Percentiles rank a stretch among this genome's conserved stretches.
Conservation (phyloP, 2,113 vertebrate species). For the Amblyornis subalaris region DNA sequence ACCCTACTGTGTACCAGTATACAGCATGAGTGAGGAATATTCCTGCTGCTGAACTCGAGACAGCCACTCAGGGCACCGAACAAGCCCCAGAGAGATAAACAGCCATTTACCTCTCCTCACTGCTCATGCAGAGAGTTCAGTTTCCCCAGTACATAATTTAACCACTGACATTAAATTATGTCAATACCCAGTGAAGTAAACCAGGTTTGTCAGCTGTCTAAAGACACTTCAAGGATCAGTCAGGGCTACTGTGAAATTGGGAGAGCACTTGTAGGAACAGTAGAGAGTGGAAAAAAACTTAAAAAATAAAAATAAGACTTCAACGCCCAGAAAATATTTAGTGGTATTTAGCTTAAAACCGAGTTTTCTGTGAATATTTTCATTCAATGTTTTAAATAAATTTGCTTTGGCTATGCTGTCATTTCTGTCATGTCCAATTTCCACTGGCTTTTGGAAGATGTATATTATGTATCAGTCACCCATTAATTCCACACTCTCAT, state of each 20-base stretch:
- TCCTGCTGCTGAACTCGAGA: not conserved
- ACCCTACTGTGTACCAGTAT: not conserved
- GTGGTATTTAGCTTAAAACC: not conserved
- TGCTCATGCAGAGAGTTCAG: not conserved
- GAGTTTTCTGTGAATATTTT: constrained; percentile 6
- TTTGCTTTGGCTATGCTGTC: not conserved
- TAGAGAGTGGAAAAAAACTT: not conserved
- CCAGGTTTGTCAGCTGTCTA: not conserved
- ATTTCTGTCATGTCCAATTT: constrained; percentile 12
- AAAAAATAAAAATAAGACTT: not conserved
- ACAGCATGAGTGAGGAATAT: not conserved
- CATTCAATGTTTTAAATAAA: not conserved
- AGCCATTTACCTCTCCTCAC: not conserved
- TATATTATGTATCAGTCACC: not conserved
- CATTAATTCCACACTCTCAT: not conserved
- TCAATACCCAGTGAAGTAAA: not conserved
- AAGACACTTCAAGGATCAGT: not conserved
- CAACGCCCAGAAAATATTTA: not conserved
- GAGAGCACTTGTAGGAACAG: not conserved
- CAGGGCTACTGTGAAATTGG: not conserved
- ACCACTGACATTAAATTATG: not conserved
- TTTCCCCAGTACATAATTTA: not conserved
- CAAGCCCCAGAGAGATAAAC: not conserved
- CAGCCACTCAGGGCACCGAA: not conserved
- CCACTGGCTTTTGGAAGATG: not conserved